Evolutionary conservation across 2,888 invertebrate genomes (phyloP), one percentile per base, ranked within the genome.

Genomic region (Drosophila sordidapex): DNA sequence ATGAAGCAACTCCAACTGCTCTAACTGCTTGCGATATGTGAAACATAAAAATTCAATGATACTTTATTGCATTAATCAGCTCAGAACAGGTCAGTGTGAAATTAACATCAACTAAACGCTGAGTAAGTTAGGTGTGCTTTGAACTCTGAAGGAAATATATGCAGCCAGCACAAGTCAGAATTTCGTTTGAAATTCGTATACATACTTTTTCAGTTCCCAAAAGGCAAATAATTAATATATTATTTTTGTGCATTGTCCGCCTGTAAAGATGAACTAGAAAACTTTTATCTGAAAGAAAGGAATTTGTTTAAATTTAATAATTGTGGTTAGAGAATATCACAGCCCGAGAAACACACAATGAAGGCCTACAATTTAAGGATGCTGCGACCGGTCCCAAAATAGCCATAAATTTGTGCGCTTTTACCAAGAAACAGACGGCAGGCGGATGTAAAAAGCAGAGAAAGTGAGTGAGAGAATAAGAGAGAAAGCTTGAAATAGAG

Each of bases 381-480:
- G 59, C 83, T 64, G 74, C 54, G 81, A 72, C 78, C 69, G 70
- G 84, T 87, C 87, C 89, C 87, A 76, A 89, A 89, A 89, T 85
- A 83, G 85, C 80, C 89, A 89, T 87, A 89, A 89, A 89, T 87
- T 87, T 82, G 31, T 80, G 73, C 77, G 73, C 76, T 84, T 81
- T 79, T 82, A 82, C 76, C 79, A 88, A 84, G 74, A 76, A 86
- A 75, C 84, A 81, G 81, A 68, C 71, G 72, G 69, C 69, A 60
- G 61, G 71, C 62, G 54, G 65, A 61, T 68, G 52, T 65, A 66
- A 68, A 82, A 67, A 62, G 40, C n/a, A 27, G 35, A 35, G 21
- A 49, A 10, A 62, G 61, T 38, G 25, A 52, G 10, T 38, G 13
- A 38, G 31, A 7, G 38, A 66, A 33, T 38, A 15, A 35, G 27